phyloP scores from a whole-genome alignment of 2,797 vertebrate species.

The Myoxocephalus aenaeus region DNA sequence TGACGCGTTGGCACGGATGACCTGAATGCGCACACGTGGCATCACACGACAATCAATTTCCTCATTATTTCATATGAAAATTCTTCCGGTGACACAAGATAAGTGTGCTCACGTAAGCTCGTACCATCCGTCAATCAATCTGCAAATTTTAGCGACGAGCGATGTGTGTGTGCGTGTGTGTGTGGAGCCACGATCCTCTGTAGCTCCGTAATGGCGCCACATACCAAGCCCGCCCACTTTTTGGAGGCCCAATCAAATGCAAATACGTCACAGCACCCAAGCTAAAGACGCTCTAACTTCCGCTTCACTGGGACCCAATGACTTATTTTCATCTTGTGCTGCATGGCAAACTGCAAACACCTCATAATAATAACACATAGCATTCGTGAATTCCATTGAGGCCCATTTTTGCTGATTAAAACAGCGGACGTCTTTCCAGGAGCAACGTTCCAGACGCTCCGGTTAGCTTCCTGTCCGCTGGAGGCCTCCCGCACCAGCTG shows the following conservation, averaged over 20 bases:
- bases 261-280: too few relatives aligned
- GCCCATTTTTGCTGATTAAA: conserved; percentile 3
- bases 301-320: neutral
- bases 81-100: neutral
- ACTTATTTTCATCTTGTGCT: too few relatives aligned
- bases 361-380: too few relatives aligned
- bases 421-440: conserved; percentile 20
- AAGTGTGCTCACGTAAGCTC: neutral
- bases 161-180: neutral
- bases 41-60: too few relatives aligned
- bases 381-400: neutral
- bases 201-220: too few relatives aligned
- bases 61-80: neutral
- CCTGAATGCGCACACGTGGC: neutral
- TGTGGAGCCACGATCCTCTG: neutral
- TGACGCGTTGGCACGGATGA: neutral
- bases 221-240: neutral
- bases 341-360: too few relatives aligned
- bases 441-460: conserved; percentile 19
- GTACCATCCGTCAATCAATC: neutral
- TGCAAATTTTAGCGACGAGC: neutral
- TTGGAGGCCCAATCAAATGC: neutral
- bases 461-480: conserved; percentile 34
- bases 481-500: conserved; percentile 74
- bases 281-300: neutral